A percentile compares a stretch with the other conserved stretches of the same genome.
phyloP scores from a whole-genome alignment of 2,888 invertebrate species.

The Melanargia galathea region DNA sequence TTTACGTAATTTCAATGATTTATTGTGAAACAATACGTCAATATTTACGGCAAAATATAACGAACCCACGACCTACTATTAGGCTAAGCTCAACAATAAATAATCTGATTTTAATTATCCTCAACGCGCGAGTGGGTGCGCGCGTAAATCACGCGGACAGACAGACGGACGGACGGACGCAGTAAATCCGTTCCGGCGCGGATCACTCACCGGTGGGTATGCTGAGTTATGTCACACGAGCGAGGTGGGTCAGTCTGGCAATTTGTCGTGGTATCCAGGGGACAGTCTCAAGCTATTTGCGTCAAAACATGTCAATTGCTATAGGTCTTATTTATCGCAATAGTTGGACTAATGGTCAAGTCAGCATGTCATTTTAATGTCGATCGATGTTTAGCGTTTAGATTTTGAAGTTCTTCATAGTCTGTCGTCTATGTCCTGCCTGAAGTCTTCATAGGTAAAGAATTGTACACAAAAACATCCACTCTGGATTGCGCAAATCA shows the following conservation, averaged over 20 bases:
- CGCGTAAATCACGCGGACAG: slow-evolving; percentile 61
- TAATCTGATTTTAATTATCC: slow-evolving; percentile 52
- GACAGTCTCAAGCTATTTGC: background rate
- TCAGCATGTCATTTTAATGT: too few relatives aligned
- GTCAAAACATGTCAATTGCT: too few relatives aligned
- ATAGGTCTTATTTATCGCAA: too few relatives aligned
- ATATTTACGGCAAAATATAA: slow-evolving; percentile 14
- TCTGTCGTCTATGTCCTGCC: too few relatives aligned
- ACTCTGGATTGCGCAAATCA: too few relatives aligned
- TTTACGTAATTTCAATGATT: background rate
- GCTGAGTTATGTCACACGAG: slow-evolving; percentile 8
- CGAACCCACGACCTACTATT: slow-evolving; percentile 22
- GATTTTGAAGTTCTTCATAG: too few relatives aligned
- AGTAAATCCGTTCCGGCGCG: slow-evolving; percentile 64
- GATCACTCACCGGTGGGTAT: slow-evolving; percentile 55
- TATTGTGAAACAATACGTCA: slow-evolving; percentile 7
- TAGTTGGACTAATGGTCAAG: too few relatives aligned
- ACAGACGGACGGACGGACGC: slow-evolving; percentile 52
- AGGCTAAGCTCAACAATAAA: slow-evolving; percentile 38
- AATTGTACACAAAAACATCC: too few relatives aligned
- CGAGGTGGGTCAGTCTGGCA: slow-evolving; percentile 19
- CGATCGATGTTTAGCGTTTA: too few relatives aligned
- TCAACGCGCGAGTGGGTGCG: slow-evolving; percentile 51
- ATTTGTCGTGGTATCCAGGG: background rate
- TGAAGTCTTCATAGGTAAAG: too few relatives aligned